A percentile compares a stretch with the other conserved stretches of the same genome.
Conservation (phyloP, 2,888 invertebrate species). For the Mythimna loreyi region DNA sequence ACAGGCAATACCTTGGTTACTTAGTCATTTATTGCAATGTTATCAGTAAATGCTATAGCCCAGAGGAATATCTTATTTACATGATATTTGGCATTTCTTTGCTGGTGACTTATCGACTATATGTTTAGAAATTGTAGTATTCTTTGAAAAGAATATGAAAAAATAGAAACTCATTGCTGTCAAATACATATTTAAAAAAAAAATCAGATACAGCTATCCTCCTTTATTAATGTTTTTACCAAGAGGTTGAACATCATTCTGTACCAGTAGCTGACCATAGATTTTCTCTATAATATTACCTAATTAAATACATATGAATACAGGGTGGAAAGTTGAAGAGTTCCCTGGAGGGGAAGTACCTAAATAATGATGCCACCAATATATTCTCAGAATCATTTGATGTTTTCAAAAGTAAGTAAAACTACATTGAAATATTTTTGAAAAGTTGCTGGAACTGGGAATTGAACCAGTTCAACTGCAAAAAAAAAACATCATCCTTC, state of each 20-base stretch:
- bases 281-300: not conserved
- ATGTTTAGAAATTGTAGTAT: not conserved
- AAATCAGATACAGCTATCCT: not conserved
- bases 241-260: not conserved
- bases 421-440: not conserved
- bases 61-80: too few relatives aligned
- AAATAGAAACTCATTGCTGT: not conserved
- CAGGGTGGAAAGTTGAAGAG: not conserved
- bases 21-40: not conserved
- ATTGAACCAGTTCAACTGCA: not conserved
- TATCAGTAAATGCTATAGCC: not conserved
- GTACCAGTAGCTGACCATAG: not conserved
- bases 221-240: not conserved
- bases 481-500: not conserved
- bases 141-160: not conserved
- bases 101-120: not conserved
- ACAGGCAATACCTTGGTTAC: not conserved
- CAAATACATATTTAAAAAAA: not conserved
- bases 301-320: not conserved
- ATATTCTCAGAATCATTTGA: not conserved
- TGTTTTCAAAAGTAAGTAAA: not conserved
- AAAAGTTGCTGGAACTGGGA: not conserved
- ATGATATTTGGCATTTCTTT: not conserved
- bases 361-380: not conserved
- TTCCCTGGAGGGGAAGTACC: not conserved